Evolutionary conservation across 2,797 vertebrate species (phyloP).

Genomic region (Brachyrhaphis roseni): DNA sequence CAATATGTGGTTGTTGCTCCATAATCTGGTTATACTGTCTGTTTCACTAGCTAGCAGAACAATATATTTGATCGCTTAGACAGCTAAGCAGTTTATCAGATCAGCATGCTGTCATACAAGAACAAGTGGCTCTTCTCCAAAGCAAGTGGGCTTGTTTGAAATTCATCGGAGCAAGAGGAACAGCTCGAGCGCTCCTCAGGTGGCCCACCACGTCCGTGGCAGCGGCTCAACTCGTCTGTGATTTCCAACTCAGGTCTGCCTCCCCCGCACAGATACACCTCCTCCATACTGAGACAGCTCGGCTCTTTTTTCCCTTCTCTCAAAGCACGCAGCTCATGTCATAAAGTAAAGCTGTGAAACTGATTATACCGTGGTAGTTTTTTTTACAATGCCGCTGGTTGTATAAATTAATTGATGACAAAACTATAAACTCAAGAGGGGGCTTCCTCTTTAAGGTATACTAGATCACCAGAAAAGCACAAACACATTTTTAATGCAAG

Average conservation of each 20-base stretch:
- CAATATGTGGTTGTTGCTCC: conserved; percentile 5
- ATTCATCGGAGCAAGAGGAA: conserved; percentile 58
- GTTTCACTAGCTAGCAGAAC: conserved; percentile 25
- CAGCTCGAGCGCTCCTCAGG: conserved; percentile 76
- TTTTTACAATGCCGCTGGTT: neutral
- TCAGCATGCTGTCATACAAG: conserved; percentile 43
- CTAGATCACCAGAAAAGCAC: neutral
- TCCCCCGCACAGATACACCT: conserved; percentile 36
- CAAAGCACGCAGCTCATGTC: neutral
- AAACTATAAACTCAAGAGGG: neutral
- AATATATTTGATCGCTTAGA: conserved; percentile 5
- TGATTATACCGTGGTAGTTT: neutral
- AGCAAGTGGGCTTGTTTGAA: conserved; percentile 50
- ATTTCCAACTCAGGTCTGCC: conserved; percentile 47
- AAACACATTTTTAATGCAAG: neutral
- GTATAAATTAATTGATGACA: neutral
- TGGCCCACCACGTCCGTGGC: conserved; percentile 68
- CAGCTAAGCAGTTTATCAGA: conserved; percentile 51
- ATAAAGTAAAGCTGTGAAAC: conserved; percentile 17
- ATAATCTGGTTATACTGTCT: neutral
- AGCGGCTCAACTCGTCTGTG: conserved; percentile 66
- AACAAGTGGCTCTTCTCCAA: conserved; percentile 49
- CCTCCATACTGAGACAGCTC: conserved; percentile 40
- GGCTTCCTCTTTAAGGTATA: neutral
- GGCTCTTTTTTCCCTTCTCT: conserved; percentile 25